Base-by-base conservation (phyloP, 2,888 invertebrate genomes). In the Acleris laterana region DNA sequence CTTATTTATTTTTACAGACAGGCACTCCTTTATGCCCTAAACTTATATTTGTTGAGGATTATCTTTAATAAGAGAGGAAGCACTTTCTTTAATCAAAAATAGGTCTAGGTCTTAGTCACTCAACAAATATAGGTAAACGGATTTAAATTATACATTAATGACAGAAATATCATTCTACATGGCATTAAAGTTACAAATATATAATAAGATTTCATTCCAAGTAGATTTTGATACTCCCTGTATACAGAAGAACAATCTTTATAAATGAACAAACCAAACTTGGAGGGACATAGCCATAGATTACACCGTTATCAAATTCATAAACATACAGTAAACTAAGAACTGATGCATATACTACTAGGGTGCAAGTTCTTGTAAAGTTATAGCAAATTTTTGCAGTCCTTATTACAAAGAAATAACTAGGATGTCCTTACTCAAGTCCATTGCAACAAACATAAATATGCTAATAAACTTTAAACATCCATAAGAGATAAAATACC, bases 351-450 rank as follows among this genome's bases (percentile, higher is more conserved):
- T 73, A 72, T 69, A 69, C 72, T 72, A 77, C 81, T 84, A 81
- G 74, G 73, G 71, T 77, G 77, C 78, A 78, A 77, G 76, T 75
- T 72, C 68, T 79, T 87, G 87, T 87, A 87, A 85, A 89, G 75
- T 83, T 83, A 85, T 87, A 89, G 87, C 84, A 89, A 89, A 89
- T 76, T 78, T 78, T 80, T 88, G 85, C 85, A 88, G 83, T 90
- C 85, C 89, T 89, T 88, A 87, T 77, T 82, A 83, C 73, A 83
- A 85, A 82, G 71, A 78, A 80, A 80, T 78, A 74, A 79, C 73
- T 75, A 82, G 80, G 77, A 81, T 85, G 81, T 87, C 80, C 83
- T 82, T 85, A 85, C 74, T 78, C 77, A 79, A 81, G 80, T 82
- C 74, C 78, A 84, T 80, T 84, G 82, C 82, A 85, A 79, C 77